A percentile compares a stretch with the other conserved stretches of the same genome.
Evolutionary conservation across 1,140 invertebrate genomes (phyloP).

Genomic region (Oryzaephilus surinamensis): DNA sequence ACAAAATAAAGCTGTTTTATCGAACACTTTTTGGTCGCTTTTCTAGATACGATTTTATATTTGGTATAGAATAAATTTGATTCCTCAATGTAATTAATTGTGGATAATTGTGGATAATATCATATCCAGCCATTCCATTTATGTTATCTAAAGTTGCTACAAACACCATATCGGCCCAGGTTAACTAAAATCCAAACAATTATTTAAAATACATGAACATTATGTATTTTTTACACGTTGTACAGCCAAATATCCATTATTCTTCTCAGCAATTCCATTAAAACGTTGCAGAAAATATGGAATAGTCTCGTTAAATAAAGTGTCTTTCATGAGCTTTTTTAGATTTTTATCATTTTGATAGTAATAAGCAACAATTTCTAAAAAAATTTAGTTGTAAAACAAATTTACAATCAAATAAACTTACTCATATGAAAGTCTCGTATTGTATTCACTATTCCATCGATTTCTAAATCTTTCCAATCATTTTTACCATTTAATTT

Average conservation of each 20-base stretch:
- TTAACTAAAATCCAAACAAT: conserved; percentile 37
- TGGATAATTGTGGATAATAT: conserved; percentile 48
- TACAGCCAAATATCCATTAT: conserved; percentile 43
- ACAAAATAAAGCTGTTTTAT: too few species aligned
- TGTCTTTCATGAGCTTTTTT: conserved; percentile 20
- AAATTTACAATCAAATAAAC: background rate
- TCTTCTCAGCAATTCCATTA: conserved; percentile 41
- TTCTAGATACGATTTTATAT: conserved; percentile 54
- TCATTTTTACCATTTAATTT: conserved; percentile 51
- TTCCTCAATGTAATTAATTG: conserved; percentile 44
- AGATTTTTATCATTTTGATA: background rate
- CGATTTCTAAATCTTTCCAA: conserved; percentile 52
- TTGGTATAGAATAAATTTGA: conserved; percentile 44
- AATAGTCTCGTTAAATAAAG: conserved; percentile 37
- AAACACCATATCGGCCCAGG: conserved; percentile 54
- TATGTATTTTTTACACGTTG: conserved; percentile 33
- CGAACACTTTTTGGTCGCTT: conserved; percentile 44
- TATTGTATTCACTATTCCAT: conserved; percentile 50
- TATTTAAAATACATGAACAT: background rate
- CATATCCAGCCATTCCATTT: conserved; percentile 42
- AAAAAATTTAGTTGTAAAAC: conserved; percentile 23
- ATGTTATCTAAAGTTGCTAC: conserved; percentile 31
- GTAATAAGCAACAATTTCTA: background rate
- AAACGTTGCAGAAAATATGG: conserved; percentile 47
- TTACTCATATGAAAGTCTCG: conserved; percentile 35